Evolutionary conservation across 2,888 invertebrate genomes (phyloP).

Genomic region (Ditula angustiorana): DNA sequence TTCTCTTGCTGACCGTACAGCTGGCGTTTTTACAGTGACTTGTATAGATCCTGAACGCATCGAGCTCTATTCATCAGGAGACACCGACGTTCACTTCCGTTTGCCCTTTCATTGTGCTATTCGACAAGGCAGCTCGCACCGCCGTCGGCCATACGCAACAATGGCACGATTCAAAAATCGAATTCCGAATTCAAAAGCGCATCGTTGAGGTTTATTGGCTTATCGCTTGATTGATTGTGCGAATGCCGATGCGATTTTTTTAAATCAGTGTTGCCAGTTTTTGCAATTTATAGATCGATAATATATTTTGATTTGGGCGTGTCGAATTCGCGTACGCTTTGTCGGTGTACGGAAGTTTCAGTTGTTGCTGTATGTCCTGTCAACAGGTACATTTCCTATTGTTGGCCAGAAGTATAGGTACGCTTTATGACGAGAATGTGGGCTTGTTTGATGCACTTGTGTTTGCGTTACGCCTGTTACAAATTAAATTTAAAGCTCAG

Average conservation of each 20-base stretch:
- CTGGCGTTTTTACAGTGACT: constrained; percentile 61
- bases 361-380: constrained; percentile 59
- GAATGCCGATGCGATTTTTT: constrained; percentile 71
- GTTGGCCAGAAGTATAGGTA: constrained; percentile 49
- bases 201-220: constrained; percentile 86
- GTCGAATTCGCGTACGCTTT: constrained; percentile 74
- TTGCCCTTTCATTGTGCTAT: constrained; percentile 79
- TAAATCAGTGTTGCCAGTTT: constrained; percentile 59
- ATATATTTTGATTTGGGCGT: constrained; percentile 85
- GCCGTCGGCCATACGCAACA: constrained; percentile 78
- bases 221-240: constrained; percentile 86
- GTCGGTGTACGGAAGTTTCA: constrained; percentile 76
- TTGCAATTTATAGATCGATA: constrained; percentile 66
- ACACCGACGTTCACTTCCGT: constrained; percentile 80
- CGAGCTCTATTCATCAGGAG: constrained; percentile 71
- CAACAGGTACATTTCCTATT: constrained; percentile 66
- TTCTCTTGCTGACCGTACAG: constrained; percentile 58
- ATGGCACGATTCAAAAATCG: constrained; percentile 78
- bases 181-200: constrained; percentile 83
- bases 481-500: constrained; percentile 56
- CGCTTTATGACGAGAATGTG: constrained; percentile 53
- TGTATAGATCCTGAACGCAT: constrained; percentile 77
- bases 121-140: constrained; percentile 74
- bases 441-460: constrained; percentile 73
- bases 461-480: constrained; percentile 80